Conservation (phyloP, 2,797 vertebrate species). For the Parambassis ranga region DNA sequence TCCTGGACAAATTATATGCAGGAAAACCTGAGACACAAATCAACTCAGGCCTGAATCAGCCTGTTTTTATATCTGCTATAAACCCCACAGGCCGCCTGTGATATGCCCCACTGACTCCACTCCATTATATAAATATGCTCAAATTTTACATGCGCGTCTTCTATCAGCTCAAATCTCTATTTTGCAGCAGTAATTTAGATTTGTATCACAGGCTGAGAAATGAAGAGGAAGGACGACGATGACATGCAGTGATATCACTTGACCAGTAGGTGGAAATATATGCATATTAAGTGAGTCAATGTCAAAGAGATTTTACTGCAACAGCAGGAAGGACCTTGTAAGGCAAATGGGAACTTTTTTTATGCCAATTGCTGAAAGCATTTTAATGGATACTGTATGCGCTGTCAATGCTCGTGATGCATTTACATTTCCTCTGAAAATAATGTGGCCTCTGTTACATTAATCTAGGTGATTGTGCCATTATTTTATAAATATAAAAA, state of each 20-base stretch:
- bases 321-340: constrained; percentile 4
- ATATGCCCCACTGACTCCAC: constrained; percentile 56
- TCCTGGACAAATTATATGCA: constrained; percentile 39
- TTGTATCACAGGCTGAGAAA: constrained; percentile 36
- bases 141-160: constrained; percentile 55
- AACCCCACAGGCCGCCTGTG: constrained; percentile 54
- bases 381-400: no score
- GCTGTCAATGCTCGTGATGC: no score
- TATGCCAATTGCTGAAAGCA: background rate
- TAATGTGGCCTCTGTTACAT: no score
- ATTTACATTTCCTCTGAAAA: no score
- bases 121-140: constrained; percentile 62
- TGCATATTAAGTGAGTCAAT: constrained; percentile 74
- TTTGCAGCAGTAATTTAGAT: constrained; percentile 67
- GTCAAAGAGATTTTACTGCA: constrained; percentile 56
- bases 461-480: background rate
- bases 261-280: constrained; percentile 80
- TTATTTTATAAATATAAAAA: background rate
- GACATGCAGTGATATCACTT: constrained; percentile 63
- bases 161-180: constrained; percentile 55
- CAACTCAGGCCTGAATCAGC: constrained; percentile 40
- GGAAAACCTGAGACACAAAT: constrained; percentile 56
- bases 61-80: constrained; percentile 61
- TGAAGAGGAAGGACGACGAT: constrained; percentile 3
- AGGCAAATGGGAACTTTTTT: background rate